Evolutionary conservation across 2,888 invertebrate species (phyloP).

Genomic region (Parascotia fuliginaria): DNA sequence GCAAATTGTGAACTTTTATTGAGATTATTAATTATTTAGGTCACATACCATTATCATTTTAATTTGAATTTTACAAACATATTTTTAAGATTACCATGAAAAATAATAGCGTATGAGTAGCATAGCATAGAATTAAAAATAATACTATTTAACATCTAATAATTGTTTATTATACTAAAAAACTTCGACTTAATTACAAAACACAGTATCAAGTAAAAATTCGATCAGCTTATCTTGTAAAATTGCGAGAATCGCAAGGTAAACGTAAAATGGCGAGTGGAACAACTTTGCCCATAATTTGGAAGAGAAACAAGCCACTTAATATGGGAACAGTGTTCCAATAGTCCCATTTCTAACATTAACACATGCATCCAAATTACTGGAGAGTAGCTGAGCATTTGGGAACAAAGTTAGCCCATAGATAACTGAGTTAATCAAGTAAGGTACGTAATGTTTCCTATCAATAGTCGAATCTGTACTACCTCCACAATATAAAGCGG

Average conservation of each 20-base stretch:
- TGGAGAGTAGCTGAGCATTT: neutral
- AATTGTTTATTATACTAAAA: too few species aligned
- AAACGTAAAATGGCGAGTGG: neutral
- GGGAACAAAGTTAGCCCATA: neutral
- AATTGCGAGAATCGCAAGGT: neutral
- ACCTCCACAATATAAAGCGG: neutral
- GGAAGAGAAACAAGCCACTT: neutral
- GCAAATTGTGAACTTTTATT: too few species aligned
- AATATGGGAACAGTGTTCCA: slow-evolving; percentile 1
- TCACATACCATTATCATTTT: too few species aligned
- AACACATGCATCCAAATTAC: slow-evolving; percentile 1
- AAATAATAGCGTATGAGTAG: too few species aligned
- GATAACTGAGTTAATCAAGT: neutral
- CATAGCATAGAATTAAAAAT: too few species aligned
- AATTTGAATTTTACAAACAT: too few species aligned
- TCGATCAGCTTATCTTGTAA: too few species aligned
- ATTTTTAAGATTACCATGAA: too few species aligned
- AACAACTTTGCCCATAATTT: neutral
- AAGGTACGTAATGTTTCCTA: neutral
- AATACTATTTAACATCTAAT: too few species aligned
- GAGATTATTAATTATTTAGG: too few species aligned
- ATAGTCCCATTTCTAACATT: neutral
- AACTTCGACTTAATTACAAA: too few species aligned
- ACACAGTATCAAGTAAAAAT: too few species aligned
- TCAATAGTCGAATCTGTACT: neutral